A percentile compares a stretch with the other conserved stretches of the same genome.
Conservation (phyloP, 1,140 invertebrate genomes). For the Panagrolaimus sp. region DNA sequence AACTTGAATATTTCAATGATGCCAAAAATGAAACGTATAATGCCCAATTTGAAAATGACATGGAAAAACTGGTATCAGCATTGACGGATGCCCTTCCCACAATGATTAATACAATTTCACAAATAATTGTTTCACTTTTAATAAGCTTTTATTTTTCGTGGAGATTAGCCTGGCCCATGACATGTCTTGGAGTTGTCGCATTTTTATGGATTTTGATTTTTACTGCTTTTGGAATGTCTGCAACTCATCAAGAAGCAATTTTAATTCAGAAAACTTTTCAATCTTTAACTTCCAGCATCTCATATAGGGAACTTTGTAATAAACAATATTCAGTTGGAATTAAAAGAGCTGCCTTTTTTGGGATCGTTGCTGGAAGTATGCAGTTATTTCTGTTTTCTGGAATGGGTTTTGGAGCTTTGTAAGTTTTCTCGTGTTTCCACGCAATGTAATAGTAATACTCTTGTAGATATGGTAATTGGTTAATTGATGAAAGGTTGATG, state of each 20-base stretch:
- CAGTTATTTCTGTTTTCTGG: not conserved
- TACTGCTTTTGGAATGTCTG: not conserved
- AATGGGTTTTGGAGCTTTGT: not conserved
- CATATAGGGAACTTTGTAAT: not conserved
- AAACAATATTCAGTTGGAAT: not conserved
- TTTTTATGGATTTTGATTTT: not conserved
- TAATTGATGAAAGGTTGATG: not conserved
- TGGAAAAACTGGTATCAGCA: not conserved
- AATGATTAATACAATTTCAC: not conserved
- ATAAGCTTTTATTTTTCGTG: not conserved
- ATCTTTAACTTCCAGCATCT: not conserved
- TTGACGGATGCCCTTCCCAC: not conserved
- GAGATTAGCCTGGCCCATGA: not conserved
- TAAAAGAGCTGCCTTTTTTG: not conserved
- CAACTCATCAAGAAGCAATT: not conserved
- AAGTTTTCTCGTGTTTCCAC: no score
- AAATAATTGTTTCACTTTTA: not conserved
- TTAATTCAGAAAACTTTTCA: not conserved
- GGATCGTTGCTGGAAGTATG: not conserved
- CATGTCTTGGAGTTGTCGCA: not conserved
- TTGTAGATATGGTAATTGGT: not conserved
- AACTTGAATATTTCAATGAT: not conserved
- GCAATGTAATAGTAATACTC: no score
- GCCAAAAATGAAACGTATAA: not conserved
- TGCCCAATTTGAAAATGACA: not conserved